Conservation (phyloP, 2,888 invertebrate species). For the Parnassius glacialis region DNA sequence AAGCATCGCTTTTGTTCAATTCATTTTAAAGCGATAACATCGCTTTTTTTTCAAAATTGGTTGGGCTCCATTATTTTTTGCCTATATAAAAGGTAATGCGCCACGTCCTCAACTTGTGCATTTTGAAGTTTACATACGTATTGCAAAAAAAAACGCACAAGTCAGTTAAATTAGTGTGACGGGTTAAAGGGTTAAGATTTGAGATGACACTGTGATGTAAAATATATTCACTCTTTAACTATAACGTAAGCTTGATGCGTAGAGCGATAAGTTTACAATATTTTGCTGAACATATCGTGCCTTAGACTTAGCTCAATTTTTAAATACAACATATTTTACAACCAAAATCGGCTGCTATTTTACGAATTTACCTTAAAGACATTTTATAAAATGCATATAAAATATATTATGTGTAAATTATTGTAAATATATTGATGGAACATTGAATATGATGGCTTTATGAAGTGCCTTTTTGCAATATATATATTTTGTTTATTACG, state of each 20-base stretch:
- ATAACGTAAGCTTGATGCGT: constrained; percentile 1
- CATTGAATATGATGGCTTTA: constrained; percentile 2
- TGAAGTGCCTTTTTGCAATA: constrained; percentile 14
- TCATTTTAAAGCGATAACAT: background rate
- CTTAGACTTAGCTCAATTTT: constrained; percentile 16
- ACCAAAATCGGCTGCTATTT: constrained; percentile 18
- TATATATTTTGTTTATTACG: background rate
- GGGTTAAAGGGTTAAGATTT: constrained; percentile 12
- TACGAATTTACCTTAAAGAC: constrained; percentile 2
- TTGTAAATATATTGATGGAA: constrained; percentile 19
- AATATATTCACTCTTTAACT: constrained; percentile 11
- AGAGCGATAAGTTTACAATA: background rate
- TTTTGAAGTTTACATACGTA: constrained; percentile 39
- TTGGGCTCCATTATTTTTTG: background rate
- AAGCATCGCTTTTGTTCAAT: background rate
- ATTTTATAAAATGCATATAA: background rate
- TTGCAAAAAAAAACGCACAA: constrained; percentile 24
- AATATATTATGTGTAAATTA: constrained; percentile 6
- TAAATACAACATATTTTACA: background rate
- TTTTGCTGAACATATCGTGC: constrained; percentile 10
- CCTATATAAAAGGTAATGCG: background rate
- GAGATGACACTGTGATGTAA: constrained; percentile 25
- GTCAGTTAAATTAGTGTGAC: constrained; percentile 16
- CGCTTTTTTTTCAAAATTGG: no score
- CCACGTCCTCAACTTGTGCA: constrained; percentile 28